phyloP scores from a whole-genome alignment of 2,797 vertebrate genomes.

The Columba guinea region DNA sequence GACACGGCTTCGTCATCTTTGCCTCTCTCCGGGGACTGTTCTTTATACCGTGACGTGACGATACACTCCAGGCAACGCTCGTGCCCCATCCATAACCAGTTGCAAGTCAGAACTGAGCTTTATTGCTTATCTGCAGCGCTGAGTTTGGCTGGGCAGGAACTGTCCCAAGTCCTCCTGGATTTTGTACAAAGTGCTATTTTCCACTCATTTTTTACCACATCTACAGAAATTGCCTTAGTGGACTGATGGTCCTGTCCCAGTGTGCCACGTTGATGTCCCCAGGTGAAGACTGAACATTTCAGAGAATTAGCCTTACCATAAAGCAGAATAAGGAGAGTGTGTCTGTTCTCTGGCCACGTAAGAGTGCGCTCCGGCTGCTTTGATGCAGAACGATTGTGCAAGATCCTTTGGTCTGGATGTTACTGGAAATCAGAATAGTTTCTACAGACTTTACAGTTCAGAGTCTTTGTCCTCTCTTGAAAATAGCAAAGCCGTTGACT shows the following conservation, averaged over 20 bases:
- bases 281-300: not conserved
- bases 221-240: not conserved
- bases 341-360: not conserved
- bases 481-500: not conserved
- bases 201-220: not conserved
- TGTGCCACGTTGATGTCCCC: fast-evolving
- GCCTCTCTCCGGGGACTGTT: not conserved
- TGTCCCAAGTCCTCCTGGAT: not conserved
- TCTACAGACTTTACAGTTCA: not conserved
- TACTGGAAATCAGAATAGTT: constrained; percentile 19
- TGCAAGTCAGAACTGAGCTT: not conserved
- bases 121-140: not conserved
- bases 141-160: not conserved
- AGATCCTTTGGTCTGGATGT: not conserved
- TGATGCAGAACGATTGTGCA: constrained; percentile 10
- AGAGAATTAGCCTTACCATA: not conserved
- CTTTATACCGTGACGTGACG: not conserved
- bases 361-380: not conserved
- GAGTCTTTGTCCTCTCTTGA: not conserved
- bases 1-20: not conserved
- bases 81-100: fast-evolving
- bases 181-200: not conserved
- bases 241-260: not conserved
- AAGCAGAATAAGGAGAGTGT: not conserved
- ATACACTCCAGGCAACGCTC: not conserved